phyloP scores from a whole-genome alignment of 92 coral and sea anemone species.

The Epizoanthus illoricatus region DNA sequence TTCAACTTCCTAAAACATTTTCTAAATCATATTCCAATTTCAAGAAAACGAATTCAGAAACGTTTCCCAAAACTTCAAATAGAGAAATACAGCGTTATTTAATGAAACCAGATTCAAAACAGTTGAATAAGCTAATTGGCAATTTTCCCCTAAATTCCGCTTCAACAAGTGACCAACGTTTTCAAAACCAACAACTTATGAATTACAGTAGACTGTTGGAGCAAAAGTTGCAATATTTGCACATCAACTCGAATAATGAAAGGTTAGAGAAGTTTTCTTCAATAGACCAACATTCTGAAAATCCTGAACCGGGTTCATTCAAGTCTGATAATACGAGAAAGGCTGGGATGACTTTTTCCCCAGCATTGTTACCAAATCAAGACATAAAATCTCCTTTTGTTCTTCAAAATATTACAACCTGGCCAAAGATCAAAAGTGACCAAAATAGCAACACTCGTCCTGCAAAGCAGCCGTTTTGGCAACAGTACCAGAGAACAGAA shows the following conservation, averaged over 20 bases:
- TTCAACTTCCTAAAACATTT: too few relatives aligned
- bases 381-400: neutral
- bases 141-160: neutral
- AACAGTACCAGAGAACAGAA: neutral
- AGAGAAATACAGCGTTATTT: too few relatives aligned
- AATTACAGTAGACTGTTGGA: too few relatives aligned
- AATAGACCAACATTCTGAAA: constrained; percentile 5
- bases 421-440: neutral
- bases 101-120: neutral
- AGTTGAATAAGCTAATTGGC: neutral
- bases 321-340: neutral
- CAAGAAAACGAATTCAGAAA: too few relatives aligned
- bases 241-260: neutral
- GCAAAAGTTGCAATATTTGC: neutral
- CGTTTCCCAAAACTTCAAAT: too few relatives aligned
- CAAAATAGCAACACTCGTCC: neutral
- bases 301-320: neutral
- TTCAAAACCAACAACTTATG: neutral
- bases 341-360: neutral
- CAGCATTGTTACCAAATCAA: neutral
- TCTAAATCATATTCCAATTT: too few relatives aligned
- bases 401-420: constrained; percentile 1
- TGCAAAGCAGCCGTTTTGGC: neutral
- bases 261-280: constrained; percentile 28
- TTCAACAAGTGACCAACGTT: neutral